phyloP scores from a whole-genome alignment of 2,113 vertebrate species.

The Gracilinanus agilis region DNA sequence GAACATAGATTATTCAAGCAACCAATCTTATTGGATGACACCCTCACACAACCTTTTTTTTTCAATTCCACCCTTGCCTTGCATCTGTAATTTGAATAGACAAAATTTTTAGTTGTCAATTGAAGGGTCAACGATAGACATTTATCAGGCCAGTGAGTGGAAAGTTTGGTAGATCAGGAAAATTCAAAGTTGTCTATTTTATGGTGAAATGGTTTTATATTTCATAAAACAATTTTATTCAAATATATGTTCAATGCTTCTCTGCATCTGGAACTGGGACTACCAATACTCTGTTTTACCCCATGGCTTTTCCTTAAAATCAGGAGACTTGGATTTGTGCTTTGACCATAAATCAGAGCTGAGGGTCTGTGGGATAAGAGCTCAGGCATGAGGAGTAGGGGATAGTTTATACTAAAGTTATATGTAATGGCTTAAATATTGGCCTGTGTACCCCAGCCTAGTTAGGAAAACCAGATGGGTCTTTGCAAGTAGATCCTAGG shows the following conservation, averaged over 20 bases:
- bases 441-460: background rate
- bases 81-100: background rate
- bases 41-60: background rate
- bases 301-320: background rate
- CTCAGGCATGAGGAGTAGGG: accelerated
- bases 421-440: background rate
- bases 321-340: background rate
- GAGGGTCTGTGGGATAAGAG: accelerated
- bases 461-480: background rate
- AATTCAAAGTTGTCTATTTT: conserved; percentile 10
- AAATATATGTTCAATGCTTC: background rate
- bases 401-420: background rate
- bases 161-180: background rate
- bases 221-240: conserved; percentile 48
- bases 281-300: background rate
- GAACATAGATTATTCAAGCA: background rate
- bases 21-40: background rate
- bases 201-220: conserved; percentile 28
- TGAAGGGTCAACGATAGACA: background rate
- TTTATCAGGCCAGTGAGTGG: background rate
- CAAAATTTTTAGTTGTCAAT: background rate
- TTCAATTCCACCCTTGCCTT: background rate
- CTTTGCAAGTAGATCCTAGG: background rate
- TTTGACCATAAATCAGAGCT: background rate
- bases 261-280: background rate